Conservation (phyloP, 2,797 vertebrate genomes). For the Arremon brunneinucha region DNA sequence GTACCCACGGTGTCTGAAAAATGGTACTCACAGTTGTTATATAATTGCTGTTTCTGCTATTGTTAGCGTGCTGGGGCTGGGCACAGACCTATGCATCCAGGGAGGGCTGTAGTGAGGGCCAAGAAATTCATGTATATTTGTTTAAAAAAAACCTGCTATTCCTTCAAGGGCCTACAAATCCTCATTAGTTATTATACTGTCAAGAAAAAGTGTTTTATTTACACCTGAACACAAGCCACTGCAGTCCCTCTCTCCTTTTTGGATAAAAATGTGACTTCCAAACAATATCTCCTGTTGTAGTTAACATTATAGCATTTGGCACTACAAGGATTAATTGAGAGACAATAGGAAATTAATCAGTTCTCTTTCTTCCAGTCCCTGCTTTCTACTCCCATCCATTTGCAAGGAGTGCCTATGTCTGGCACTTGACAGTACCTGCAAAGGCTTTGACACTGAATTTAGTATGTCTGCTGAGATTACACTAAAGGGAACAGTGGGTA, state of each 20-base stretch:
- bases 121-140: not conserved
- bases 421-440: not conserved
- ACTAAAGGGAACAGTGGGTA: not conserved
- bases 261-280: not conserved
- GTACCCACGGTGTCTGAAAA: not conserved
- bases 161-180: not conserved
- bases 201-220: not conserved
- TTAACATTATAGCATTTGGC: not conserved
- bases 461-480: slow-evolving; percentile 36
- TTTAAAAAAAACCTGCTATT: not conserved
- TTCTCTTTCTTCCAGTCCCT: not conserved
- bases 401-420: not conserved
- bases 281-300: not conserved
- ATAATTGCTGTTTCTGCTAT: slow-evolving; percentile 10
- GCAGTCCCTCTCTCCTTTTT: not conserved
- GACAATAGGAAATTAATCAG: not conserved
- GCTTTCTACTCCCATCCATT: slow-evolving; percentile 13
- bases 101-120: not conserved
- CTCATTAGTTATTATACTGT: not conserved
- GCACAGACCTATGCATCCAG: not conserved
- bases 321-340: not conserved
- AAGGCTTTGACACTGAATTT: slow-evolving; percentile 23
- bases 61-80: not conserved
- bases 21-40: not conserved
- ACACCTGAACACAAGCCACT: not conserved